Conservation (phyloP, 2,113 vertebrate species). For the Herpetotheres cachinnans region DNA sequence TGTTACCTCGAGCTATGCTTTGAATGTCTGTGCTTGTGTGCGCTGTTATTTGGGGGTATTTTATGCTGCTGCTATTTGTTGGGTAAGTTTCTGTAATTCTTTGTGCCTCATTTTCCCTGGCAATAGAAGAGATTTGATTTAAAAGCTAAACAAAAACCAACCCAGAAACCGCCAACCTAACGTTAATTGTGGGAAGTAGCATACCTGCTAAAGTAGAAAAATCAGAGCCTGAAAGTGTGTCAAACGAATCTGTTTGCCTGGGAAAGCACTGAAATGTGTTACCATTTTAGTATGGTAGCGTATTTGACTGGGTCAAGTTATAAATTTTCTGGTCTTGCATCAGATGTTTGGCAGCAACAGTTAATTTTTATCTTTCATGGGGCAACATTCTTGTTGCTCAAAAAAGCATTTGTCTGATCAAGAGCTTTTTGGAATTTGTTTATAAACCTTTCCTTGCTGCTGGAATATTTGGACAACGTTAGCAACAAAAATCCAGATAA, state of each 20-base stretch:
- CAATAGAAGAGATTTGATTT: neutral
- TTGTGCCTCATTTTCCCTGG: neutral
- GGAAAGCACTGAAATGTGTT: neutral
- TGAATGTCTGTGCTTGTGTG: neutral
- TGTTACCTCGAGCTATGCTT: neutral
- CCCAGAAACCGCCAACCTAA: neutral
- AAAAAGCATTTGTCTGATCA: slow-evolving; percentile 30
- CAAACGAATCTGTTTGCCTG: neutral
- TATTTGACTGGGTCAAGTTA: neutral
- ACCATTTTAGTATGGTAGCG: neutral
- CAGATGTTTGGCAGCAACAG: slow-evolving; percentile 33
- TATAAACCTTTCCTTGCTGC: neutral
- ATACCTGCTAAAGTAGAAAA: neutral
- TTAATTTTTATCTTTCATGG: slow-evolving; percentile 32
- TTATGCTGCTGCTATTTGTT: neutral
- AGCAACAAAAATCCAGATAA: neutral
- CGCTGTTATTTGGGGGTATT: neutral
- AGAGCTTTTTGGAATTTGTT: slow-evolving; percentile 40
- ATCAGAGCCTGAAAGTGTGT: accelerated
- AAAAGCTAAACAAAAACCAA: neutral
- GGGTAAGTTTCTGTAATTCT: neutral
- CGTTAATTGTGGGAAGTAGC: neutral
- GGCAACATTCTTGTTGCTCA: slow-evolving; percentile 3
- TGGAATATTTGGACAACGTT: neutral
- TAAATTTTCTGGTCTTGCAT: slow-evolving; percentile 38